A percentile compares a stretch with the other conserved stretches of the same genome.
phyloP scores from a whole-genome alignment of 2,888 invertebrate genomes.

The Serrognathus titanus region DNA sequence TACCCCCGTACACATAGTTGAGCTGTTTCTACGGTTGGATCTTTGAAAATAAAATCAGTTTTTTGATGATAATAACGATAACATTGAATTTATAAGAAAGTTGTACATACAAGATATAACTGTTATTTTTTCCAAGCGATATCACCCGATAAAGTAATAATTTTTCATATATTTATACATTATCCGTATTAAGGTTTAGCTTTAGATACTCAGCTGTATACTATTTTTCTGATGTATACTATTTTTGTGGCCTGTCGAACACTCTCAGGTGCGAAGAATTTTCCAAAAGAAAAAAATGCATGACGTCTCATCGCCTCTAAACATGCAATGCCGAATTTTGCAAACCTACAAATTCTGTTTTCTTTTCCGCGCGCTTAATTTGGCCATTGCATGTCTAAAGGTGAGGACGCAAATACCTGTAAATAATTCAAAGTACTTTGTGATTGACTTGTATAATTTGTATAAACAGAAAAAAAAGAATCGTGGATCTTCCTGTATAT shows the following conservation, averaged over 20 bases:
- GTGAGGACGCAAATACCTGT: slow-evolving; percentile 17
- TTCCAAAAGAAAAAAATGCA: not conserved
- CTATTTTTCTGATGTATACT: slow-evolving; percentile 28
- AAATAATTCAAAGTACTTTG: slow-evolving; percentile 29
- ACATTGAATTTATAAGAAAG: slow-evolving; percentile 1
- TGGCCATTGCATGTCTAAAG: not conserved
- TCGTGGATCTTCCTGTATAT: slow-evolving; percentile 35
- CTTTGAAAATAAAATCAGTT: slow-evolving; percentile 1
- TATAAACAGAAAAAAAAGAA: slow-evolving; percentile 27
- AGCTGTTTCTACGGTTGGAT: slow-evolving; percentile 3
- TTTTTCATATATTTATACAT: slow-evolving; percentile 19
- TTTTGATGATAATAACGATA: not conserved
- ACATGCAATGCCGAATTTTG: not conserved
- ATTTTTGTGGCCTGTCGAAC: slow-evolving; percentile 30
- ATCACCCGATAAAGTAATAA: slow-evolving; percentile 11
- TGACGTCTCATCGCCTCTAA: not conserved
- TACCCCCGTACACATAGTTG: not conserved
- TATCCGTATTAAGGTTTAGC: slow-evolving; percentile 6
- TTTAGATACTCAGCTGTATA: slow-evolving; percentile 14
- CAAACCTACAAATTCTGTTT: not conserved
- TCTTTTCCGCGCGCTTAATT: not conserved
- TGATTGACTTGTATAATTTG: slow-evolving; percentile 35
- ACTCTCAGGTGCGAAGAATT: slow-evolving; percentile 26
- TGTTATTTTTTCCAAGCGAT: slow-evolving; percentile 22
- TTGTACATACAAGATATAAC: slow-evolving; percentile 19